Conservation (phyloP, 1,140 invertebrate genomes). For the Tetraneura akinire region DNA sequence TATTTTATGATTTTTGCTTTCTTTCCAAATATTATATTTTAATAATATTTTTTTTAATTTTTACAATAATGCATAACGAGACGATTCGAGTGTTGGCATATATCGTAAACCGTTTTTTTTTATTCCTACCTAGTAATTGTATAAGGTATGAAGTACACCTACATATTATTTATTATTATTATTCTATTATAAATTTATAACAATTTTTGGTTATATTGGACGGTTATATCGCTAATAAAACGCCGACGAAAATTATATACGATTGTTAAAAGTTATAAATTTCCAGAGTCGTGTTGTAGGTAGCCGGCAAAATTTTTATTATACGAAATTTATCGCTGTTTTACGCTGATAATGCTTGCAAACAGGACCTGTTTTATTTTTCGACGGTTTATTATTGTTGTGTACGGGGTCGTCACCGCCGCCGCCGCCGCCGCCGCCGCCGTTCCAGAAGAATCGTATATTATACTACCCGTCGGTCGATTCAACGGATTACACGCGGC, state of each 20-base stretch:
- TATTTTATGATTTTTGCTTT: too few relatives aligned
- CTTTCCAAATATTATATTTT: too few relatives aligned
- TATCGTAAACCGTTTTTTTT: constrained; percentile 20
- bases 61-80: too few relatives aligned
- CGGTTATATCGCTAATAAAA: neutral
- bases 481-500: neutral
- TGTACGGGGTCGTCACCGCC: too few relatives aligned
- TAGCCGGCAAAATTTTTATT: neutral
- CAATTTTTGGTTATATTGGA: neutral
- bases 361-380: neutral
- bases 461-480: neutral
- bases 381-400: too few relatives aligned
- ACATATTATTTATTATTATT: too few relatives aligned
- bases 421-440: neutral
- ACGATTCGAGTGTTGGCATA: neutral
- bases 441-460: neutral
- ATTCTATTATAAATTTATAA: neutral
- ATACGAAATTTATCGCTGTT: neutral
- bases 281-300: neutral
- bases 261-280: neutral
- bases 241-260: neutral
- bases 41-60: too few relatives aligned
- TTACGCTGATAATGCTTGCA: neutral
- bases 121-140: neutral
- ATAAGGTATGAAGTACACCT: too few relatives aligned